These are phyloP conservation scores for Drosophila vallismaia DNA, from an alignment of 2,888 invertebrate species.

Conservation along the genomic window DNA sequence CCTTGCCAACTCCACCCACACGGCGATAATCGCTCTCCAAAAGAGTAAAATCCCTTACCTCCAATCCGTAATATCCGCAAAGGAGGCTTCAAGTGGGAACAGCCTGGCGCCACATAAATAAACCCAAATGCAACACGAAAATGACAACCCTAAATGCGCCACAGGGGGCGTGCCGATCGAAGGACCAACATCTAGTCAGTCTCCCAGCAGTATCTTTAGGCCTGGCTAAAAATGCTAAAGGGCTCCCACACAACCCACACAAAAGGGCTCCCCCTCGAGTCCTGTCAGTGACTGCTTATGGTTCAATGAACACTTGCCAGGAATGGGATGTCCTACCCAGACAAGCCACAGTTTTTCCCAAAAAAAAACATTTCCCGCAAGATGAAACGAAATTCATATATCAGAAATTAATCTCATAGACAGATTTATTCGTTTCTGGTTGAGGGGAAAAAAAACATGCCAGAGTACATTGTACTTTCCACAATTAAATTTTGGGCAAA, in stretches of 20 bases:
- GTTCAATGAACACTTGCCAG: slow-evolving; percentile 39
- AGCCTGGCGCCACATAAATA: slow-evolving; percentile 78
- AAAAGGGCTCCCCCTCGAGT: slow-evolving; percentile 7
- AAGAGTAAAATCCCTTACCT: slow-evolving; percentile 9
- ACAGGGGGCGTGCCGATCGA: slow-evolving; percentile 41
- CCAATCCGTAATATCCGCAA: slow-evolving; percentile 7
- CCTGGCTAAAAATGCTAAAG: slow-evolving; percentile 35
- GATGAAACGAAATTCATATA: slow-evolving; percentile 40
- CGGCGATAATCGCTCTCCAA: slow-evolving; percentile 16
- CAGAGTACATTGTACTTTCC: slow-evolving; percentile 32
- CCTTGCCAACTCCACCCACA: background rate
- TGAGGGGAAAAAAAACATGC: slow-evolving; percentile 22
- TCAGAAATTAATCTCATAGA: slow-evolving; percentile 43
- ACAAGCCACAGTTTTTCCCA: background rate
- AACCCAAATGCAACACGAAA: slow-evolving; percentile 63
- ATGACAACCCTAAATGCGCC: slow-evolving; percentile 68
- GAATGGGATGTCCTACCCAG: slow-evolving; percentile 18
- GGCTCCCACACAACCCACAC: slow-evolving; percentile 8
- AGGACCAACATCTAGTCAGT: slow-evolving; percentile 30
- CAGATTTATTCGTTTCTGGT: slow-evolving; percentile 39
- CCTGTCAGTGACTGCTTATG: slow-evolving; percentile 29
- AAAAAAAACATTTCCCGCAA: slow-evolving; percentile 12
- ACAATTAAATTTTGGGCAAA: slow-evolving; percentile 52
- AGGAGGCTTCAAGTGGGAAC: slow-evolving; percentile 41
- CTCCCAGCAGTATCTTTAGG: slow-evolving; percentile 25